These are phyloP conservation scores for Turnix velox DNA, from an alignment of 2,113 vertebrate genomes.

Conservation along the genomic window DNA sequence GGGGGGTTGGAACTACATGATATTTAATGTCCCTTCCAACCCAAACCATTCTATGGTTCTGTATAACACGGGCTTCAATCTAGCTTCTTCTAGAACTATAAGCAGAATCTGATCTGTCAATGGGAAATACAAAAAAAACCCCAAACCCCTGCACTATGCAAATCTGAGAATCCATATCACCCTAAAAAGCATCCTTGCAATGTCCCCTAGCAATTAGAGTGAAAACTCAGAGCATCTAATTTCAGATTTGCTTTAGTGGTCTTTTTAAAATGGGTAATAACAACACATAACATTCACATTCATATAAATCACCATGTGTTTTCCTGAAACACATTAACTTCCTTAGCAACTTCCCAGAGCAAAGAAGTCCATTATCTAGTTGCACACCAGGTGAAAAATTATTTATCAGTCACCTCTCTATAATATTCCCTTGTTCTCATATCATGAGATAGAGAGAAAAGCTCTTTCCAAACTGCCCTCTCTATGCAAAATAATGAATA, in stretches of 20 bases:
- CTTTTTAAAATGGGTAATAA: not conserved
- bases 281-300: not conserved
- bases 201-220: not conserved
- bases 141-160: not conserved
- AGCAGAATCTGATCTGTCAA: not conserved
- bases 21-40: too few relatives aligned
- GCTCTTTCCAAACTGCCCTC: not conserved
- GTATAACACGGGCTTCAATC: slow-evolving; percentile 6
- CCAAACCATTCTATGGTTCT: too few relatives aligned
- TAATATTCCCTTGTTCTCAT: not conserved
- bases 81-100: slow-evolving; percentile 15
- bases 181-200: not conserved
- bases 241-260: not conserved
- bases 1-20: too few relatives aligned
- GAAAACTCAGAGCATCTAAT: not conserved
- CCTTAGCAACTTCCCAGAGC: not conserved
- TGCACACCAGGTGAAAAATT: not conserved
- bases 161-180: not conserved
- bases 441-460: not conserved
- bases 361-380: not conserved
- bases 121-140: not conserved
- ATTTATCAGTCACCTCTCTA: not conserved
- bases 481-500: slow-evolving; percentile 39
- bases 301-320: not conserved
- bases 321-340: not conserved